phyloP scores from a whole-genome alignment of 1,140 invertebrate genomes.

The Euura saliciscinereae region DNA sequence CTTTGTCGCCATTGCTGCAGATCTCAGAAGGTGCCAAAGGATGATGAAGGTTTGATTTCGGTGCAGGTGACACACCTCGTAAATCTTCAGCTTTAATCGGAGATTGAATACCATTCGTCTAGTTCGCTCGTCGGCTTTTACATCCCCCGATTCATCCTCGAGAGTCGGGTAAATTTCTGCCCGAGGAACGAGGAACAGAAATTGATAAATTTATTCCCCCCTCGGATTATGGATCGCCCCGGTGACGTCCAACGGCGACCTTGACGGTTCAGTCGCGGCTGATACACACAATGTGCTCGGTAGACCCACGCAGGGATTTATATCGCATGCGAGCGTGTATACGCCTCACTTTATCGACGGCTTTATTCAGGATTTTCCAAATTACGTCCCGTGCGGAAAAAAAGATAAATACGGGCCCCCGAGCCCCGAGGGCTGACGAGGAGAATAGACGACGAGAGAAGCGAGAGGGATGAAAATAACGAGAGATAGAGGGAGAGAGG shows the following conservation, averaged over 20 bases:
- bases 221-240: background rate
- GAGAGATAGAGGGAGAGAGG: background rate
- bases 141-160: too few species aligned
- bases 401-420: slow-evolving; percentile 7
- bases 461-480: background rate
- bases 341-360: background rate
- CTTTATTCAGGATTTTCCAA: background rate
- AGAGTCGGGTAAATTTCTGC: too few species aligned
- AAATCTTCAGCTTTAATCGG: slow-evolving; percentile 22
- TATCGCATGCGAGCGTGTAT: background rate
- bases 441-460: background rate
- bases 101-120: slow-evolving; percentile 22
- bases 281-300: background rate
- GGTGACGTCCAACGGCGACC: background rate
- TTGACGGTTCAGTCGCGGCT: too few species aligned
- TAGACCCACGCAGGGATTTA: too few species aligned
- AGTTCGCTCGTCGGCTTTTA: background rate
- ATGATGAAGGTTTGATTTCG: slow-evolving; percentile 24
- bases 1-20: too few species aligned
- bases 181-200: too few species aligned
- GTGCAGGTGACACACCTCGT: slow-evolving; percentile 19
- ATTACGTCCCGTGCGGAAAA: background rate
- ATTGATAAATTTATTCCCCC: too few species aligned
- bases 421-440: background rate
- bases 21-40: too few species aligned